Base-by-base conservation (phyloP, 1,140 invertebrate genomes). In the Leptinotarsa undecemlineata region DNA sequence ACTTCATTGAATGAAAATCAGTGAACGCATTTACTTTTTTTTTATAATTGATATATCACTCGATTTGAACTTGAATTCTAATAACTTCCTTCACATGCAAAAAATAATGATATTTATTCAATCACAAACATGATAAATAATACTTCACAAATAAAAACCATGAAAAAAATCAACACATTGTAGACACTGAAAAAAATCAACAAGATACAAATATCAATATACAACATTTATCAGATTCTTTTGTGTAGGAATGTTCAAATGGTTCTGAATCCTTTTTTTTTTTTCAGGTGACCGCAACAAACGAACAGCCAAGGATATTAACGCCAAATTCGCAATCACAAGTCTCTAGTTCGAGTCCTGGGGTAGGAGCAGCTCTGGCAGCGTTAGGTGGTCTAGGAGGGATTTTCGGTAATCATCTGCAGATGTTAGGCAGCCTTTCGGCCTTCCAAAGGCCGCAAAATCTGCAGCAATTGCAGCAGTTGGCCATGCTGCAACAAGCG, bases 401-500 rank as follows among this genome's bases (percentile, higher is more conserved):
- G 17, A 76, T 94, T 6, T 90, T 92, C 21, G 89, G 91, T 51
- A 88, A 88, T 26, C 85, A 91, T 11, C 88, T 91, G 67, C 91
- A 92, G 73, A 90, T 92, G 74, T 87, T 90, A 33, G 89, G 90
- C 62, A 88, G 86, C 57, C 79, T 91, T 6, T 89, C 90, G 71
- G 91, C 91, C 61, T 84, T 85, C 71, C 84, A 84, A 68, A 84
- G 82, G 68, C 82, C 82, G 20, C 81, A 81, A 57, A 80, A 77
- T 68, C 75, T 84, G 20, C 84, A 85, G 72, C 84, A 85, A 72
- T 83, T 94, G 47, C 93, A 94, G 80, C 92, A 94, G 78, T 88
- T 93, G 68, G 89, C 93, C 2, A 89, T 94, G 85, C 88, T 94
- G 78, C 91, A 91, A 76, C 87, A 89, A 73, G 11, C 86, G 85